A percentile compares a stretch with the other conserved stretches of the same genome.
Conservation (phyloP, 2,888 invertebrate genomes). For the Ditylenchus weischeri region DNA sequence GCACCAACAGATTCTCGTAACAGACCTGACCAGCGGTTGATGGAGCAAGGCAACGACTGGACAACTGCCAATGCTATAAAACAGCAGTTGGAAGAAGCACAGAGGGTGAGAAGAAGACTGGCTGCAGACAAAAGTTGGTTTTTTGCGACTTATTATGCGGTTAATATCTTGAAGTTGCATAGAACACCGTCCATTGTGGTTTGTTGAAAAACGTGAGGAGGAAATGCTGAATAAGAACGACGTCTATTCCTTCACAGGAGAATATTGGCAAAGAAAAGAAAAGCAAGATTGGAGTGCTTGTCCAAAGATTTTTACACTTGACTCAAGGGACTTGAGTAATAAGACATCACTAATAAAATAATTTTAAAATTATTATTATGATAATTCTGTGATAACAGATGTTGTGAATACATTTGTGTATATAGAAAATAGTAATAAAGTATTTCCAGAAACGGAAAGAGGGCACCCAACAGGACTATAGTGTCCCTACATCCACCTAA, state of each 20-base stretch:
- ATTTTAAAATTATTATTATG: no score
- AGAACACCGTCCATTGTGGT: constrained; percentile 32
- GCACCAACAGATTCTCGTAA: constrained; percentile 88
- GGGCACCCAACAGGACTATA: no score
- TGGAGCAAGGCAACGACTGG: constrained; percentile 71
- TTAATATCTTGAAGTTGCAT: background rate
- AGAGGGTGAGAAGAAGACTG: constrained; percentile 73
- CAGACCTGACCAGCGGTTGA: constrained; percentile 90
- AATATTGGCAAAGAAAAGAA: constrained; percentile 87
- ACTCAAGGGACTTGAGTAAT: background rate
- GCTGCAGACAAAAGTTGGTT: constrained; percentile 68
- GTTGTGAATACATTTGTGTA: no score
- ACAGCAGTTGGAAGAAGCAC: constrained; percentile 85
- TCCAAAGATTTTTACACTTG: constrained; percentile 77
- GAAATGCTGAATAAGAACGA: constrained; percentile 58
- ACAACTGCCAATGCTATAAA: constrained; percentile 59
- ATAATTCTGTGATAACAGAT: no score
- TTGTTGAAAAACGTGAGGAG: constrained; percentile 15
- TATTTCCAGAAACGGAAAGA: no score
- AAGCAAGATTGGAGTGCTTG: constrained; percentile 81
- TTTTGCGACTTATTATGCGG: background rate
- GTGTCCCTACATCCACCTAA: no score
- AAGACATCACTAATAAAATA: no score
- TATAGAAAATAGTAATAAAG: no score
- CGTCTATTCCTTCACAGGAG: constrained; percentile 75